phyloP scores from a whole-genome alignment of 2,888 invertebrate species.

The Eumerus sabulonum region DNA sequence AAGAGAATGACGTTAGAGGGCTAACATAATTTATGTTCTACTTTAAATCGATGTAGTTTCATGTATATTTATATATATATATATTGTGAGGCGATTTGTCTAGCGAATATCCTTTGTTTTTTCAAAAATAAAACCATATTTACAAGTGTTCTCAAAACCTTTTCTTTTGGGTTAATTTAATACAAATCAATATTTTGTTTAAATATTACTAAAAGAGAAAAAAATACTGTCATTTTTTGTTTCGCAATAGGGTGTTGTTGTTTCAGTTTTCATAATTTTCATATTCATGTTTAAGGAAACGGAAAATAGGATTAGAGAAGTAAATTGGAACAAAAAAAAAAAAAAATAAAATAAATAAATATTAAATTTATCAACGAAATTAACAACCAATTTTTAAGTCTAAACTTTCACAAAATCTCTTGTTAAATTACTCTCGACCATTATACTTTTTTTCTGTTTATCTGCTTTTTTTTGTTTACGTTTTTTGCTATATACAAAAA shows the following conservation, averaged over 20 bases:
- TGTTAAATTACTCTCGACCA: slow-evolving; percentile 5
- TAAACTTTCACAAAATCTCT: slow-evolving; percentile 37
- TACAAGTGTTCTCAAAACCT: slow-evolving; percentile 47
- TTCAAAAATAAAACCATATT: slow-evolving; percentile 34
- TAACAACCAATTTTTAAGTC: slow-evolving; percentile 63
- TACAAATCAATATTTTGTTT: slow-evolving; percentile 27
- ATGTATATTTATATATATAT: slow-evolving; percentile 41
- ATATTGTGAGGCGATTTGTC: slow-evolving; percentile 69
- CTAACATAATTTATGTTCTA: no score
- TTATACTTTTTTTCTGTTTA: slow-evolving; percentile 43
- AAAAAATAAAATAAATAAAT: no score
- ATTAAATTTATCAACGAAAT: slow-evolving; percentile 56
- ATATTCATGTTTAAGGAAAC: slow-evolving; percentile 24
- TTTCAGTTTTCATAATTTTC: slow-evolving; percentile 31
- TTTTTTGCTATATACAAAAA: slow-evolving; percentile 42
- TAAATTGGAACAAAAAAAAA: slow-evolving; percentile 27
- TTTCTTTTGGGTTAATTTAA: slow-evolving; percentile 10
- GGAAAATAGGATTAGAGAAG: slow-evolving; percentile 17
- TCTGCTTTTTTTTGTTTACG: slow-evolving; percentile 9
- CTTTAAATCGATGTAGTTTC: slow-evolving; percentile 3
- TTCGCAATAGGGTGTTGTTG: slow-evolving; percentile 48
- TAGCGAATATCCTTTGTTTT: slow-evolving; percentile 25
- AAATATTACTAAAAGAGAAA: slow-evolving; percentile 38
- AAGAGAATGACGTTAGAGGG: slow-evolving; percentile 18
- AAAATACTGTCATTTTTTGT: slow-evolving; percentile 69